Evolutionary conservation across 2,888 invertebrate genomes (phyloP).

Genomic region (Microplitis deprimator): DNA sequence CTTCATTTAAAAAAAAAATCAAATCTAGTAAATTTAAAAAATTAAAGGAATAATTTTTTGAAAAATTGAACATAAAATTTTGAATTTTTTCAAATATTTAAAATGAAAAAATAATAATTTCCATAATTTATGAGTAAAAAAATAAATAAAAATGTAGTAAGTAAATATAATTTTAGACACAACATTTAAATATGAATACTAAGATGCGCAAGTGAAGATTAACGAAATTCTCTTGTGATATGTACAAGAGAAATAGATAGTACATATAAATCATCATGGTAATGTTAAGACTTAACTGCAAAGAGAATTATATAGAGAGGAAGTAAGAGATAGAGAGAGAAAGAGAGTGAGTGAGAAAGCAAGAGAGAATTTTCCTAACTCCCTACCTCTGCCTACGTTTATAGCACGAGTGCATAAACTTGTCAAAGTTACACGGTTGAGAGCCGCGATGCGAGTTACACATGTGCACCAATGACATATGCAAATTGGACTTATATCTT

Average conservation of each 20-base stretch:
- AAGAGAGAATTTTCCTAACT: slow-evolving; percentile 23
- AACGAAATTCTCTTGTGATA: slow-evolving; percentile 29
- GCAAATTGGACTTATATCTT: slow-evolving; percentile 54
- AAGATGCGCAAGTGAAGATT: slow-evolving; percentile 24
- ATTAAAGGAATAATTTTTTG: no score
- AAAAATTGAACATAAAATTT: no score
- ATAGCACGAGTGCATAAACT: slow-evolving; percentile 51
- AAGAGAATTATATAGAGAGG: background rate
- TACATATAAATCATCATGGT: slow-evolving; percentile 16
- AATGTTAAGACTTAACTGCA: slow-evolving; percentile 2
- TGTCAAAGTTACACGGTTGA: slow-evolving; percentile 52
- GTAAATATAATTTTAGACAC: background rate
- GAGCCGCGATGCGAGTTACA: slow-evolving; percentile 45
- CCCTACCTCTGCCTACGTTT: slow-evolving; percentile 26
- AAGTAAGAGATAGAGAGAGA: no score
- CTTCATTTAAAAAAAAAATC: no score
- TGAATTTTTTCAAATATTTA: no score
- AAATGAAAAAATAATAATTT: background rate
- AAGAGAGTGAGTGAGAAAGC: no score
- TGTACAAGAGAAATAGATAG: slow-evolving; percentile 31
- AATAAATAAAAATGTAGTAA: background rate
- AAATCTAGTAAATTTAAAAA: no score
- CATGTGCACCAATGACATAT: slow-evolving; percentile 51
- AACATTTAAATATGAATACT: slow-evolving; percentile 13
- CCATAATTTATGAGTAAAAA: background rate